phyloP scores from a whole-genome alignment of 1,140 invertebrate species.

The Meteorus sp. region DNA sequence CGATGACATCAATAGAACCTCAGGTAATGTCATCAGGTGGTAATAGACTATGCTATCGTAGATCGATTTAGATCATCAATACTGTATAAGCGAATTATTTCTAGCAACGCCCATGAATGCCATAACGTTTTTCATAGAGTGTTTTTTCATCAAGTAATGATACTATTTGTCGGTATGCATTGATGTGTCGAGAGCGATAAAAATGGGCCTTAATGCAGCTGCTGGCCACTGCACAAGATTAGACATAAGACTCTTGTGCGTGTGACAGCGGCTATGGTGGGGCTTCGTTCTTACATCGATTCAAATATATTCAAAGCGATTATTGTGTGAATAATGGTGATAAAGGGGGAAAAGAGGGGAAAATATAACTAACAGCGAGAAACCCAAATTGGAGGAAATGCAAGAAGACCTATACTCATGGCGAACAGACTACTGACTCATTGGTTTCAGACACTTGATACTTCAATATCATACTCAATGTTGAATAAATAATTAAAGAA shows the following conservation, averaged over 20 bases:
- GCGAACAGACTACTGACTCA: too few species aligned
- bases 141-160: too few species aligned
- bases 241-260: constrained; percentile 90
- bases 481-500: too few species aligned
- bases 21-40: too few species aligned
- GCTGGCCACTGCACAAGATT: constrained; percentile 96
- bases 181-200: neutral
- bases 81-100: too few species aligned
- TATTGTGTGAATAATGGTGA: constrained; percentile 12
- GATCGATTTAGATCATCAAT: neutral
- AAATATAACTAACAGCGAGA: neutral
- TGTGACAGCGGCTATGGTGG: constrained; percentile 96
- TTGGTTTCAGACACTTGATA: neutral
- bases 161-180: too few species aligned
- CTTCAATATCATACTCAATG: too few species aligned
- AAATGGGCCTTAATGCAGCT: constrained; percentile 79
- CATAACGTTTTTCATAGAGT: too few species aligned
- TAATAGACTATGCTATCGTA: neutral
- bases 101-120: too few species aligned
- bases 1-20: constrained; percentile 13
- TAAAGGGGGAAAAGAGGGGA: constrained; percentile 16
- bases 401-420: constrained; percentile 5
- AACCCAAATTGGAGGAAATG: neutral
- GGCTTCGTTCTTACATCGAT: constrained; percentile 53
- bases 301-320: constrained; percentile 3